These are phyloP conservation scores for Prolemur simus DNA, from an alignment of 2,113 vertebrate species.

Conservation along the genomic window DNA sequence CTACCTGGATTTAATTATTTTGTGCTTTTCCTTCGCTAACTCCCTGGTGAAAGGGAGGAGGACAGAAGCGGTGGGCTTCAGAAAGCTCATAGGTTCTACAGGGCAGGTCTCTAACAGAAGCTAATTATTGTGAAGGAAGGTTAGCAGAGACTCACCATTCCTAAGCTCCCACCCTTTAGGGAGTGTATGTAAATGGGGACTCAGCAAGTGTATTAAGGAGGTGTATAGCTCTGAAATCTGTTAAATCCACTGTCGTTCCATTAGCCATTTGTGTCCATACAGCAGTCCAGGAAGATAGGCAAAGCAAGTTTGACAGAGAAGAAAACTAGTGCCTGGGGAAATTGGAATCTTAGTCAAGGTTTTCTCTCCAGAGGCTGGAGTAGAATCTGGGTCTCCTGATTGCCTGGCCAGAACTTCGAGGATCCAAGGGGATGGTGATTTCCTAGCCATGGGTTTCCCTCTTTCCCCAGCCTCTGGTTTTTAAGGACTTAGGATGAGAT, in stretches of 20 bases:
- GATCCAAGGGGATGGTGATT: neutral
- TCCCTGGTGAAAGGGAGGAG: neutral
- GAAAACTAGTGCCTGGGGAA: conserved; percentile 12
- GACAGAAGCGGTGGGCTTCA: conserved; percentile 9
- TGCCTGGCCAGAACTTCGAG: neutral
- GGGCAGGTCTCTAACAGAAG: neutral
- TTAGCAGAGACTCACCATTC: neutral
- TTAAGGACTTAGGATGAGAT: neutral
- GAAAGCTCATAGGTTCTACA: neutral
- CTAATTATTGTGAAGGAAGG: conserved; percentile 51
- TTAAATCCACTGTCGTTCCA: neutral
- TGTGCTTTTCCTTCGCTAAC: conserved; percentile 39
- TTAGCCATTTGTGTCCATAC: neutral
- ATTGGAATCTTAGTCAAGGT: neutral
- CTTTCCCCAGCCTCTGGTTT: neutral
- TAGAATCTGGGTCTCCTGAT: neutral
- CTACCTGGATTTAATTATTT: conserved; percentile 53
- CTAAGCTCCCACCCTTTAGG: conserved; percentile 4
- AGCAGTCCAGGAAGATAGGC: neutral
- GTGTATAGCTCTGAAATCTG: neutral
- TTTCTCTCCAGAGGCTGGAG: neutral
- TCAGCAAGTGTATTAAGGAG: conserved; percentile 23
- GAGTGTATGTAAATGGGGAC: neutral
- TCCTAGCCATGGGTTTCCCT: neutral
- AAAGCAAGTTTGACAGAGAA: neutral